Evolutionary conservation across 2,888 invertebrate genomes (phyloP), one percentile per base, ranked within the genome.

Genomic region (Euplexia lucipara): DNA sequence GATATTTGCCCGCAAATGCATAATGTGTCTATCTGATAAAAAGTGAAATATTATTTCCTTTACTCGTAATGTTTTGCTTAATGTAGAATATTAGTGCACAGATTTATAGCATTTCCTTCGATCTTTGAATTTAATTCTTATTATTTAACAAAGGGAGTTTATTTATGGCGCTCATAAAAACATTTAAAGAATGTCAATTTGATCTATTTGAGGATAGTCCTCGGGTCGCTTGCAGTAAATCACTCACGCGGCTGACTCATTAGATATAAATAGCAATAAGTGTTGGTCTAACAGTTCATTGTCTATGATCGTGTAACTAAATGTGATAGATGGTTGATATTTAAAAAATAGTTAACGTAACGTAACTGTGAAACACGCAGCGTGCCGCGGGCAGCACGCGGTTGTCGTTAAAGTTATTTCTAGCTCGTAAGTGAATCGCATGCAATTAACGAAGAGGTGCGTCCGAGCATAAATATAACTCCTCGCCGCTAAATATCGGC

Each of bases 371-470:
- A 79, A 75, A 75, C 75, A 69, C 65, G 76, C 71, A 73, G 64
- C 54, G 61, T 82, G 79, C 80, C 71, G 81, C 75, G 82, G 86
- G 74, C 81, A 85, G 70, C 87, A 85, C 83, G 84, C 85, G 78
- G 78, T 86, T 89, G 87, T 88, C 88, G 86, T 90, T 87, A 88
- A 87, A 88, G 82, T 86, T 88, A 87, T 88, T 88, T 85, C 88
- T 88, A 91, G 86, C 83, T 75, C 69, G 86, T 90, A 90, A 92
- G 89, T 91, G 91, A 92, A 91, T 91, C 87, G 88, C 90, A 84
- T 83, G 90, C 89, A 92, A 93, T 93, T 91, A 92, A 90, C 87
- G 77, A 82, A 91, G 92, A 92, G 91, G 90, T 90, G 92, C 90
- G 91, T 85, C 89, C 78, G 84, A 86, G 80, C 90, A 91, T 92